A percentile compares a stretch with the other conserved stretches of the same genome.
Evolutionary conservation across 64 coral and sea anemone species (phyloP).

Genomic region (Platygyra sinensis): DNA sequence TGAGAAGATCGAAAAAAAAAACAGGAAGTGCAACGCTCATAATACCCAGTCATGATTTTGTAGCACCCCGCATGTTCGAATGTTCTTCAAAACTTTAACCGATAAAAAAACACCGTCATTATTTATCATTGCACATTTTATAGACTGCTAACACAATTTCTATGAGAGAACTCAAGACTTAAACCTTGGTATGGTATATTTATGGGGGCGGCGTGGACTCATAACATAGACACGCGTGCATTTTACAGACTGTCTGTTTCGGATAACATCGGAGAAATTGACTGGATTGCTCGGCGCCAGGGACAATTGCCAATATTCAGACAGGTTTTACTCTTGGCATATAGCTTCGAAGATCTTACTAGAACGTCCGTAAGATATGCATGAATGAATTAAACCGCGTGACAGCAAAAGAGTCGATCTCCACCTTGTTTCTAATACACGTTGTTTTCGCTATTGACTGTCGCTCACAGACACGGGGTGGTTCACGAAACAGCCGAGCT

Average conservation of each 20-base stretch:
- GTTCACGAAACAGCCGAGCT: not conserved
- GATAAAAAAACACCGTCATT: no score
- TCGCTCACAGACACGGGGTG: not conserved
- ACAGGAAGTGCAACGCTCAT: not conserved
- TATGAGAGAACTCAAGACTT: no score
- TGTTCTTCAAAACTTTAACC: no score
- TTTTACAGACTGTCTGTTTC: not conserved
- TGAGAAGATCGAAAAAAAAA: not conserved
- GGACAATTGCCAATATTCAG: not conserved
- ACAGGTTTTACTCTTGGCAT: not conserved
- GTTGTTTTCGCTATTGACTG: conserved; percentile 6
- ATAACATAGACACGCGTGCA: not conserved
- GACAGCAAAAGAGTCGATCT: not conserved
- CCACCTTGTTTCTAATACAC: no score
- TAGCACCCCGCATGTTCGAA: no score
- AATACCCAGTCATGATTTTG: no score
- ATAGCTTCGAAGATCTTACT: not conserved
- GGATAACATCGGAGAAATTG: not conserved
- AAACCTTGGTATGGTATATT: no score
- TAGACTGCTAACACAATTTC: no score
- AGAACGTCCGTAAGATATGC: not conserved
- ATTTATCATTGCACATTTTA: no score
- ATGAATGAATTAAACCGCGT: not conserved
- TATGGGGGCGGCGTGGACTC: not conserved
- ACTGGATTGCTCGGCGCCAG: not conserved